phyloP scores from a whole-genome alignment of 2,113 vertebrate species.

The Pteruthius melanotis region DNA sequence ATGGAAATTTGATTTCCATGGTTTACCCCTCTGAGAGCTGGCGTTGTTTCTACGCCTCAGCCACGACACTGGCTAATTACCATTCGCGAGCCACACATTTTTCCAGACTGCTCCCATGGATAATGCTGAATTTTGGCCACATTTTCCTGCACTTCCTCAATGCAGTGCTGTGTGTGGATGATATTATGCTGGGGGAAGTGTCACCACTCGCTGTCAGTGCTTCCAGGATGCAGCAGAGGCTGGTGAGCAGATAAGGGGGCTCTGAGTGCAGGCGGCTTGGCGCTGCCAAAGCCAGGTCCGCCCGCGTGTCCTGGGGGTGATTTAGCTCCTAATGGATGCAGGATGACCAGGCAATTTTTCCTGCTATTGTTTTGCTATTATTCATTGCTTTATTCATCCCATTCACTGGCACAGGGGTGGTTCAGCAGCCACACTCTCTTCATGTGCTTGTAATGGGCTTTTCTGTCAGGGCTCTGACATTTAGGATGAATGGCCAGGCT shows the following conservation, averaged over 20 bases:
- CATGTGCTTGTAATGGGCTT: not conserved
- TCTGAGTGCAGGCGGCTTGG: not conserved
- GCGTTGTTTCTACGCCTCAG: not conserved
- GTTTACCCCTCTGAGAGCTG: conserved; percentile 17
- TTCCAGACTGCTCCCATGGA: not conserved
- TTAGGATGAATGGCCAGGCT: not conserved
- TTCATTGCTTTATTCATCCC: not conserved
- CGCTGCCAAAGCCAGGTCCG: not conserved
- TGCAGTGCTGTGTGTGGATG: not conserved
- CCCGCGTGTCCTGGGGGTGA: not conserved
- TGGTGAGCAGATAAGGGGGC: conserved; percentile 9
- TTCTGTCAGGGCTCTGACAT: conserved; percentile 9
- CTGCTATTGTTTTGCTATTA: conserved; percentile 31
- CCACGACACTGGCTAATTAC: conserved; percentile 19
- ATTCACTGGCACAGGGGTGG: not conserved
- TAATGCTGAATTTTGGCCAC: conserved; percentile 22
- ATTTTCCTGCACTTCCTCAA: not conserved
- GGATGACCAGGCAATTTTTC: conserved; percentile 1
- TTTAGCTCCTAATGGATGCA: not conserved
- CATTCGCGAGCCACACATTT: conserved; percentile 9
- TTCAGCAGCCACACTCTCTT: not conserved
- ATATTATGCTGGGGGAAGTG: not conserved
- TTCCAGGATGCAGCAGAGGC: not conserved
- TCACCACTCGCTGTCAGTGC: not conserved
- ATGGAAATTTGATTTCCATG: conserved; percentile 67